Evolutionary conservation across 2,797 vertebrate genomes (phyloP).

Genomic region (Mormyrops boulengeri): DNA sequence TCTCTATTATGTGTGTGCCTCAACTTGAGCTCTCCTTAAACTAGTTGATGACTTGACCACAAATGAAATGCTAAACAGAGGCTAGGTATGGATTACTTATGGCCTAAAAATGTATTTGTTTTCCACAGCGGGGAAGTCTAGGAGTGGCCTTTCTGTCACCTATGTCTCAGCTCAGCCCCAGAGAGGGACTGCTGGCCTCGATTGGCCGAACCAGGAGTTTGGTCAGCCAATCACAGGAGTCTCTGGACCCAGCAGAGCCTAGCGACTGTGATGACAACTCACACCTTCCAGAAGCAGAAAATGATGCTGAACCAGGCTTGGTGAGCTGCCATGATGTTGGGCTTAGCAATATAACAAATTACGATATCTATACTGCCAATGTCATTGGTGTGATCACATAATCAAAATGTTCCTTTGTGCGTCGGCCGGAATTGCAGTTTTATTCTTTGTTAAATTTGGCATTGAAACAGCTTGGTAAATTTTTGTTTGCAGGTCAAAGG

Average conservation of each 20-base stretch:
- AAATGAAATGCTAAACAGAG: background rate
- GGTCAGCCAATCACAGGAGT: slow-evolving; percentile 69
- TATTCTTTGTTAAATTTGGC: background rate
- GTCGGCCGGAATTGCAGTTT: background rate
- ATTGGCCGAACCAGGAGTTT: slow-evolving; percentile 66
- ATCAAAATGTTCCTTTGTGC: background rate
- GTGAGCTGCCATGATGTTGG: slow-evolving; percentile 47
- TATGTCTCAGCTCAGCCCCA: slow-evolving; percentile 59
- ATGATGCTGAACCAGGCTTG: slow-evolving; percentile 74
- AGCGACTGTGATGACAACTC: slow-evolving; percentile 65
- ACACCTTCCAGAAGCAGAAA: slow-evolving; percentile 74
- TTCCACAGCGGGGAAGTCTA: slow-evolving; percentile 61
- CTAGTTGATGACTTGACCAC: background rate
- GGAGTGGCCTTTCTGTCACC: slow-evolving; percentile 68
- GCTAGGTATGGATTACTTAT: background rate
- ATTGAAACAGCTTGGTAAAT: background rate
- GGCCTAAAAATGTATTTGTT: background rate
- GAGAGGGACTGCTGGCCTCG: slow-evolving; percentile 57
- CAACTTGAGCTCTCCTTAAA: background rate
- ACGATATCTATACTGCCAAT: background rate
- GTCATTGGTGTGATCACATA: background rate
- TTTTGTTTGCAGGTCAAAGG: slow-evolving; percentile 52
- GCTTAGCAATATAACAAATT: background rate
- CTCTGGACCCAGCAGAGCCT: slow-evolving; percentile 66
- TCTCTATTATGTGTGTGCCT: background rate